phyloP scores from a whole-genome alignment of 2,888 invertebrate genomes.

The Erebia ligea region DNA sequence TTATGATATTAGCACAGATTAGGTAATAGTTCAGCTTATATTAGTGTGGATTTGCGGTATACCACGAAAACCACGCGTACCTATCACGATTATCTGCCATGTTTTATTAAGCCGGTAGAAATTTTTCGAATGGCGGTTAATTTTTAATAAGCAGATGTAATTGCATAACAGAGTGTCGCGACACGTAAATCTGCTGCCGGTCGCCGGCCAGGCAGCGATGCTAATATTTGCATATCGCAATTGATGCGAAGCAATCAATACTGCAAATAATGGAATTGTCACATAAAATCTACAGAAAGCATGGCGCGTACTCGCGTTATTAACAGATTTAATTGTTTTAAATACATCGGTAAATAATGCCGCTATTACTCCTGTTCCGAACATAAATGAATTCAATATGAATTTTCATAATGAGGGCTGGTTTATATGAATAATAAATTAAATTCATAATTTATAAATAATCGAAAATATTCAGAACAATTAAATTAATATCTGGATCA shows the following conservation, averaged over 20 bases:
- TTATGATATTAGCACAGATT: not conserved
- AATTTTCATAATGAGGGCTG: slow-evolving; percentile 31
- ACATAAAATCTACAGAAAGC: slow-evolving; percentile 71
- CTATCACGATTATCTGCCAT: not conserved
- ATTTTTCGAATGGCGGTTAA: slow-evolving; percentile 53
- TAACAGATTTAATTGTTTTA: slow-evolving; percentile 50
- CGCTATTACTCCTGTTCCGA: slow-evolving; percentile 34
- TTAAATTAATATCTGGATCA: slow-evolving; percentile 22
- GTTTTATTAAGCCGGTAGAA: slow-evolving; percentile 27
- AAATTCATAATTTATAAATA: slow-evolving; percentile 23
- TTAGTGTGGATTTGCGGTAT: not conserved
- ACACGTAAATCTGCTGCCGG: slow-evolving; percentile 67
- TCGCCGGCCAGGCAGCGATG: slow-evolving; percentile 65
- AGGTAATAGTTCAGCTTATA: no score
- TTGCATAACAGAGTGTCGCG: slow-evolving; percentile 75
- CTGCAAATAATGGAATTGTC: slow-evolving; percentile 79
- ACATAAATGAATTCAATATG: slow-evolving; percentile 32
- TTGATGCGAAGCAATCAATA: slow-evolving; percentile 81
- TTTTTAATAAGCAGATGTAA: slow-evolving; percentile 79
- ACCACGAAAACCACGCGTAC: not conserved
- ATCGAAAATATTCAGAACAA: slow-evolving; percentile 15
- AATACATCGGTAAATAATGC: slow-evolving; percentile 43
- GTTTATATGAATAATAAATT: slow-evolving; percentile 29
- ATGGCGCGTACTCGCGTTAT: slow-evolving; percentile 54
- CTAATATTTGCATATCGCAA: slow-evolving; percentile 82